Evolutionary conservation across 2,797 vertebrate genomes (phyloP).

Genomic region (Coregonus suidteri): DNA sequence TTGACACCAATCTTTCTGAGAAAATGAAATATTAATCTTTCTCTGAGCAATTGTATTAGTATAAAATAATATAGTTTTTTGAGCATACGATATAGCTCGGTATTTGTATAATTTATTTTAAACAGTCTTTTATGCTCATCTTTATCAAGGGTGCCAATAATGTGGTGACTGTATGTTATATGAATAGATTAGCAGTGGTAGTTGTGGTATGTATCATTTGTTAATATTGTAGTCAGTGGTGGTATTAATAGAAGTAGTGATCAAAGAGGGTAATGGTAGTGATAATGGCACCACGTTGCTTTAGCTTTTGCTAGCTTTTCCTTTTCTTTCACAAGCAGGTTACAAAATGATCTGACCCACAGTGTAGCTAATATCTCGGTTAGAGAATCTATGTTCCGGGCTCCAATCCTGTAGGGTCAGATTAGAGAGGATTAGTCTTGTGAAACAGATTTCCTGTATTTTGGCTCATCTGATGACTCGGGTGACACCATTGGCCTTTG

Average conservation of each 20-base stretch:
- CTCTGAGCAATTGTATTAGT: no score
- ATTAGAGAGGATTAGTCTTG: conserved; percentile 35
- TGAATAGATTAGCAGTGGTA: neutral
- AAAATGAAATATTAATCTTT: neutral
- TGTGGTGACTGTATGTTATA: neutral
- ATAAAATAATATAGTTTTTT: no score
- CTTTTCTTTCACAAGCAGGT: neutral
- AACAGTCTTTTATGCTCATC: no score
- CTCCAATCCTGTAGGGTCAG: conserved; percentile 11
- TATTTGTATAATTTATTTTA: no score
- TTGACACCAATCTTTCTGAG: no score
- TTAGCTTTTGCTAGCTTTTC: neutral
- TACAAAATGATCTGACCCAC: neutral
- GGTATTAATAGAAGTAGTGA: neutral
- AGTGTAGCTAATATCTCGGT: conserved; percentile 12
- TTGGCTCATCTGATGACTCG: conserved; percentile 24
- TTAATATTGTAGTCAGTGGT: neutral
- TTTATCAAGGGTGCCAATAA: neutral
- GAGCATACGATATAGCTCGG: no score
- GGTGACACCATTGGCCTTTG: conserved; percentile 24
- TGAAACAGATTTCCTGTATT: conserved; percentile 48
- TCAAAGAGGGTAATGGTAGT: neutral
- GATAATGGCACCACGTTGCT: neutral
- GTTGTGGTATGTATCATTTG: neutral
- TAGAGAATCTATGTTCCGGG: neutral